Base-by-base conservation (phyloP, 1,140 invertebrate species). In the Drosophila ambigua region DNA sequence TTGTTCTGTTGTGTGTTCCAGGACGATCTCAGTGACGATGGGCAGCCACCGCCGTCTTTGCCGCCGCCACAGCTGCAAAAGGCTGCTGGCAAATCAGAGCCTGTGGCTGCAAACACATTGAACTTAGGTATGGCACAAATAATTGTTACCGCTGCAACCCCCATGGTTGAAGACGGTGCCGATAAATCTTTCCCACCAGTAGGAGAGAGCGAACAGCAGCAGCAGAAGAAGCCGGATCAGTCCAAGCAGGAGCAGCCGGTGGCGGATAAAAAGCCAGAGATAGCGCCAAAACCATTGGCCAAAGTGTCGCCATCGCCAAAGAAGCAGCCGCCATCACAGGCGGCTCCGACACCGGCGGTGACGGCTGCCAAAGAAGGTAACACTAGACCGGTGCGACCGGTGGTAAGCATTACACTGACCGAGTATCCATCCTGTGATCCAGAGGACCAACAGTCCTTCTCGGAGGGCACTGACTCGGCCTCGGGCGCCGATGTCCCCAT, bases 141-240 rank as follows among this genome's bases (percentile, higher is more conserved):
- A 72, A 96, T 97, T 6, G 97, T 98, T 85, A 97, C 96, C 13
- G 96, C 96, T 23, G 96, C 97, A 46, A 97, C 97, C 5, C 97
- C 97, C 23, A 96, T 97, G 96, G 93, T 94, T 74, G 97, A 97
- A 92, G 96, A 97, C 90, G 80, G 81, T 75, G 85, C 60, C 90
- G 93, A 90, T 92, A 93, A 84, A 88, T 90, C 67, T 92, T 77
- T 91, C 90, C 72, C 92, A 92, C 88, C 91, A 91, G 67, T 80
- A 91, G 91, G 80, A 88, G 80, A 91, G 71, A 67, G 83, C 79
- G 73, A 71, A 13, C 35, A 89, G 51, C 51, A 60, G 28, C 16
- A 68, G 39, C 69, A 53, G 20, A 48, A 72, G 51, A 28, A 48
- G 49, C 41, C 53, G 44, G 20, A 63, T 24, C n/a, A 55, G 59